Evolutionary conservation across 2,888 invertebrate species (phyloP).

Genomic region (Junonia oenone): DNA sequence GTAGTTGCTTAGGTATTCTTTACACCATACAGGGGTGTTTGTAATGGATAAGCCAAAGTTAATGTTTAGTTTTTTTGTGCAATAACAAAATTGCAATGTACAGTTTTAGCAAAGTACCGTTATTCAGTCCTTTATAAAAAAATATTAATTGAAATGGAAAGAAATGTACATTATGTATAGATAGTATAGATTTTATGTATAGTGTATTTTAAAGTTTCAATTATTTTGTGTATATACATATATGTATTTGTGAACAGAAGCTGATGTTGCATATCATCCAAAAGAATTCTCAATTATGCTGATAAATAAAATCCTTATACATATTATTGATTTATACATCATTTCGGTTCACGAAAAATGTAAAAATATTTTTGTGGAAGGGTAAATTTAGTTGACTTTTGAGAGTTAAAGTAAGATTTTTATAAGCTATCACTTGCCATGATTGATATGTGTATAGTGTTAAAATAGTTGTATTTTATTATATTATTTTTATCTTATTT

Average conservation of each 20-base stretch:
- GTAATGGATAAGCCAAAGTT: slow-evolving; percentile 76
- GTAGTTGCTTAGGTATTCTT: slow-evolving; percentile 26
- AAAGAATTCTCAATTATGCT: slow-evolving; percentile 37
- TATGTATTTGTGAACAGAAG: slow-evolving; percentile 43
- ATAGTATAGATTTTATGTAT: slow-evolving; percentile 54
- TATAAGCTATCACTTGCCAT: slow-evolving; percentile 43
- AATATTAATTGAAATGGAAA: slow-evolving; percentile 52
- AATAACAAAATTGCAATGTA: slow-evolving; percentile 75
- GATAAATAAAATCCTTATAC: slow-evolving; percentile 27
- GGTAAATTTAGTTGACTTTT: slow-evolving; percentile 65
- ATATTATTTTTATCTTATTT: slow-evolving; percentile 29
- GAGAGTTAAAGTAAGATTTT: slow-evolving; percentile 43
- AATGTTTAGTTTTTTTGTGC: slow-evolving; percentile 73
- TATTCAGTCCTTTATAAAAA: slow-evolving; percentile 51
- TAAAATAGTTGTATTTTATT: slow-evolving; percentile 28
- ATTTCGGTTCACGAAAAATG: slow-evolving; percentile 25
- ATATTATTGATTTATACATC: slow-evolving; percentile 23
- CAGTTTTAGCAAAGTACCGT: slow-evolving; percentile 58
- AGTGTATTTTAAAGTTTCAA: slow-evolving; percentile 57
- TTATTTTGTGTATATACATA: slow-evolving; percentile 56
- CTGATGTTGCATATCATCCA: slow-evolving; percentile 48
- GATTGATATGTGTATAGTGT: slow-evolving; percentile 37
- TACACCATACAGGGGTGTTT: slow-evolving; percentile 44
- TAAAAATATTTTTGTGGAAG: slow-evolving; percentile 50
- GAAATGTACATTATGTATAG: slow-evolving; percentile 73